Evolutionary conservation across 2,797 vertebrate species (phyloP), one percentile per base, ranked within the genome.

Genomic region (Chrosomus eos): DNA sequence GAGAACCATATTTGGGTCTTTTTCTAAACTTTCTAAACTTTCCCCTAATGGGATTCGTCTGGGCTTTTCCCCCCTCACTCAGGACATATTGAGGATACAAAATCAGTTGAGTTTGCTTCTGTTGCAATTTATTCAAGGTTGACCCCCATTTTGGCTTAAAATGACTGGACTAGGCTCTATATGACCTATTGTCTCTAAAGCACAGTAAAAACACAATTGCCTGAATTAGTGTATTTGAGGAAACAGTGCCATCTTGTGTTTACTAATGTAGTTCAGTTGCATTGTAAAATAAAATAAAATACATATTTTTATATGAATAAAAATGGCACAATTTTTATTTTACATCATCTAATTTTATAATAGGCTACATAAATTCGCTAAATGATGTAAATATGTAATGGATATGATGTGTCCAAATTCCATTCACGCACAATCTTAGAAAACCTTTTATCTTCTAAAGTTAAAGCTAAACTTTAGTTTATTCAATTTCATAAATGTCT

Each of bases 181-280:
- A 78, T 62, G 55, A 31, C 38, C 0, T 4, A 8, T n/a, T 43
- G 62, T 8, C 8, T 77, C 53, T 62, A 5, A 19, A 5, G 0
- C 23, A 13, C 13, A 21, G 38, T 19, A 43, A 19, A n/a, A 58
- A 11, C n/a, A 16, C 38, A 1, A n/a, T 26, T 71, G 21, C 2
- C 53, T 21, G 36, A 53, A 28, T 19, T 45, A 21, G 6, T 45
- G 18, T 48, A n/a, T 31, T 19, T 38, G 8, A 70, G 80, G 28
- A n/a, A 81, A 71, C 80, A 81, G 48, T 58, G 80, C 67, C 80
- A 72, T 72, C 80, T 81, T 28, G 48, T 81, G 67, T 60, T 58
- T 31, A 23, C 51, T 78, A 28, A 1, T 68, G 62, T n/a, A 38
- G 31, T 53, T 80, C 13, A 26, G 7, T 2, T 7, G 40, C 60